These are phyloP conservation scores for Bujurquina vittata DNA, from an alignment of 2,113 vertebrate genomes.

Conservation along the genomic window DNA sequence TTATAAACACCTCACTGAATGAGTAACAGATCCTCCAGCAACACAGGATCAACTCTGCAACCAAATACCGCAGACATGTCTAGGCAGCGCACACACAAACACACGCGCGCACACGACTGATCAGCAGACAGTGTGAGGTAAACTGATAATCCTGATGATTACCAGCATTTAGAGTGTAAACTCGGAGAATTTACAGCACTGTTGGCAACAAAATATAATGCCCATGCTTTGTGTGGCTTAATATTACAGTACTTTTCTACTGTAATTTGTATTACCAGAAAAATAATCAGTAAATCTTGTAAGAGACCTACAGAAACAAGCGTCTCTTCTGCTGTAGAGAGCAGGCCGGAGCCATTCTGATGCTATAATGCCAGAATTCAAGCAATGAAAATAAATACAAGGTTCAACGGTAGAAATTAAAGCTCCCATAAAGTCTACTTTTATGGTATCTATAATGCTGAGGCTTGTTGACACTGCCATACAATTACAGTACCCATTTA, in stretches of 20 bases:
- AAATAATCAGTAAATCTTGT: background rate
- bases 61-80: conserved; percentile 32
- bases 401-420: background rate
- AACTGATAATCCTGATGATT: background rate
- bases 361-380: background rate
- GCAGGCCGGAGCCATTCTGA: background rate
- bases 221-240: background rate
- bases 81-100: background rate
- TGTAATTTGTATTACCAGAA: background rate
- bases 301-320: background rate
- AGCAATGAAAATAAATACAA: conserved; percentile 2
- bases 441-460: background rate
- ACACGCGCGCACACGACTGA: background rate
- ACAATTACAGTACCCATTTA: background rate
- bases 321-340: background rate
- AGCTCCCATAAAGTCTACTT: background rate
- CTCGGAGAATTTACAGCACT: background rate
- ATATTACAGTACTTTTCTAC: background rate
- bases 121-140: background rate
- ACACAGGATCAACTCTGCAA: conserved; percentile 44
- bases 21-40: conserved; percentile 45
- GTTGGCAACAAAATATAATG: background rate
- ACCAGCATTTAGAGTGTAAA: background rate
- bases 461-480: background rate
- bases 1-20: conserved; percentile 30